These are phyloP conservation scores for Pemphredon lugubris DNA, from an alignment of 2,888 invertebrate species.

Conservation along the genomic window DNA sequence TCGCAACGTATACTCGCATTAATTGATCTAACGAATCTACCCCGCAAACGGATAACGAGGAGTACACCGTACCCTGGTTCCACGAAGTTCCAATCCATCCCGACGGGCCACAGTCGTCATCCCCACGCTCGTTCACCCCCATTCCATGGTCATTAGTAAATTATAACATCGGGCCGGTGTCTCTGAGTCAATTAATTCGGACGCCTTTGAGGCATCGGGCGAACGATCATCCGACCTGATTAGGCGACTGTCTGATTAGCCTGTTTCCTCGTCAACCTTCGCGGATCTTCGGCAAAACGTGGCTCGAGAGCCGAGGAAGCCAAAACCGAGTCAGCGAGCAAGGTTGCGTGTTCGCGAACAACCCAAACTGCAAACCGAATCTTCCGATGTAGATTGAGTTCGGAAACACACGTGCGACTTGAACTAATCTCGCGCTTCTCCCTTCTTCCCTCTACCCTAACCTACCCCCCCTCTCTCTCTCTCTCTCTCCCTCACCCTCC, in stretches of 20 bases:
- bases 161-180: slow-evolving; percentile 19
- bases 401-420: slow-evolving; percentile 69
- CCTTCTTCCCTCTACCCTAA: not conserved
- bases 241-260: slow-evolving; percentile 69
- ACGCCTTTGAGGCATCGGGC: slow-evolving; percentile 36
- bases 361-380: slow-evolving; percentile 70
- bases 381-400: slow-evolving; percentile 72
- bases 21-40: too few species aligned
- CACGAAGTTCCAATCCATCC: too few species aligned
- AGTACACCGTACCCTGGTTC: too few species aligned
- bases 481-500: not conserved
- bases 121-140: not conserved
- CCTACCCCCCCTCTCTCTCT: not conserved
- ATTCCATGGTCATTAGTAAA: slow-evolving; percentile 28
- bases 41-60: too few species aligned
- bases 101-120: too few species aligned
- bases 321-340: slow-evolving; percentile 12
- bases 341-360: slow-evolving; percentile 34
- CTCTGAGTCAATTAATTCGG: slow-evolving; percentile 24
- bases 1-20: too few species aligned
- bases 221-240: slow-evolving; percentile 65
- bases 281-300: slow-evolving; percentile 17
- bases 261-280: slow-evolving; percentile 33
- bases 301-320: slow-evolving; percentile 31
- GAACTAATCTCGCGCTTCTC: slow-evolving; percentile 65